phyloP scores from a whole-genome alignment of 2,797 vertebrate genomes.

The Tapirus indicus region DNA sequence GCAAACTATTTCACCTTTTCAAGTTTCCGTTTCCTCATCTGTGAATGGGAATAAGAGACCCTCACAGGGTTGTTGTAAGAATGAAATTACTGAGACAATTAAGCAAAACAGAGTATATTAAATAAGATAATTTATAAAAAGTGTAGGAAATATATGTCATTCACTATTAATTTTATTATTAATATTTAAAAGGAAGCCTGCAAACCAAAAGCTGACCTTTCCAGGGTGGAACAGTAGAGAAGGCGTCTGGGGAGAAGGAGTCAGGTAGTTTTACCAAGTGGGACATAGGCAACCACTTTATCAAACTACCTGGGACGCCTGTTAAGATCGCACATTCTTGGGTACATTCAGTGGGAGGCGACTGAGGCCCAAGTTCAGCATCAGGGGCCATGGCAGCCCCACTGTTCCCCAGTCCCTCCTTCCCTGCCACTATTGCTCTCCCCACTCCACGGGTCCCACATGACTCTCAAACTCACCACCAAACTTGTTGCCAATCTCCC shows the following conservation, averaged over 20 bases:
- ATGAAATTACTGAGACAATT: background rate
- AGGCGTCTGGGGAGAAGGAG: background rate
- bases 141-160: background rate
- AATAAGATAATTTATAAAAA: background rate
- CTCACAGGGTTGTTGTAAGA: background rate
- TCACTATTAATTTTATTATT: background rate
- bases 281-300: background rate
- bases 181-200: background rate
- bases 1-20: background rate
- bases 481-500: background rate
- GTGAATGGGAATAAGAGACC: background rate
- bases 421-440: accelerated
- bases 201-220: background rate
- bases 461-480: too few relatives aligned
- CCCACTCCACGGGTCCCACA: background rate
- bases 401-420: background rate
- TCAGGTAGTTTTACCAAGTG: background rate
- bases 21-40: background rate
- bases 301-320: too few relatives aligned
- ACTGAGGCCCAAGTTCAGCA: background rate
- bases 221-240: background rate
- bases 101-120: background rate
- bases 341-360: background rate
- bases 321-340: accelerated
- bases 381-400: too few relatives aligned